Evolutionary conservation across 2,797 vertebrate genomes (phyloP).

Genomic region (Paramormyrops hopkinsi): DNA sequence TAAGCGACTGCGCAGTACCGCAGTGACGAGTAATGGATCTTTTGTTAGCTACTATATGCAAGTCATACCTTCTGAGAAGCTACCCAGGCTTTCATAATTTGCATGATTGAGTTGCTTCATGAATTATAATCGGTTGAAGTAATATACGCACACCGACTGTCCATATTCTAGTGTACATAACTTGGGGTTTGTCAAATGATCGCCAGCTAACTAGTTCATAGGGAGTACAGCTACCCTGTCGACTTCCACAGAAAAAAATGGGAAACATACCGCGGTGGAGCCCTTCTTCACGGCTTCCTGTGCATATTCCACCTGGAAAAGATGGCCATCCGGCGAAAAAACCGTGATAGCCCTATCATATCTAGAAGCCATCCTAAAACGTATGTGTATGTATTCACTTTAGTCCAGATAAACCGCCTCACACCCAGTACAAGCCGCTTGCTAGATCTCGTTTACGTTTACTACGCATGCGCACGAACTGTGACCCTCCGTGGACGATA

Average conservation of each 20-base stretch:
- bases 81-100: not conserved
- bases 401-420: not conserved
- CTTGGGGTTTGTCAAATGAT: not conserved
- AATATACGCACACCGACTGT: not conserved
- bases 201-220: not conserved
- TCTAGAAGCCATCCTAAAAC: constrained; percentile 65
- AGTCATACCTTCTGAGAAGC: constrained; percentile 34
- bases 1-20: not conserved
- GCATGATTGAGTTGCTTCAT: not conserved
- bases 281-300: constrained; percentile 85
- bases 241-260: not conserved
- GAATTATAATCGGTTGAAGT: not conserved
- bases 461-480: constrained; percentile 48
- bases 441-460: not conserved
- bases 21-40: not conserved
- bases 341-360: constrained; percentile 84
- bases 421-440: not conserved
- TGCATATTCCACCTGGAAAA: constrained; percentile 85
- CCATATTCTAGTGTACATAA: not conserved
- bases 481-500: constrained; percentile 34
- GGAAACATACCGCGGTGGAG: constrained; percentile 72
- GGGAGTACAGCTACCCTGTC: not conserved
- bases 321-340: constrained; percentile 80
- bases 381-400: constrained; percentile 50
- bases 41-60: constrained; percentile 40